Conservation (phyloP, 2,113 vertebrate genomes). For the Oryzias melastigma region DNA sequence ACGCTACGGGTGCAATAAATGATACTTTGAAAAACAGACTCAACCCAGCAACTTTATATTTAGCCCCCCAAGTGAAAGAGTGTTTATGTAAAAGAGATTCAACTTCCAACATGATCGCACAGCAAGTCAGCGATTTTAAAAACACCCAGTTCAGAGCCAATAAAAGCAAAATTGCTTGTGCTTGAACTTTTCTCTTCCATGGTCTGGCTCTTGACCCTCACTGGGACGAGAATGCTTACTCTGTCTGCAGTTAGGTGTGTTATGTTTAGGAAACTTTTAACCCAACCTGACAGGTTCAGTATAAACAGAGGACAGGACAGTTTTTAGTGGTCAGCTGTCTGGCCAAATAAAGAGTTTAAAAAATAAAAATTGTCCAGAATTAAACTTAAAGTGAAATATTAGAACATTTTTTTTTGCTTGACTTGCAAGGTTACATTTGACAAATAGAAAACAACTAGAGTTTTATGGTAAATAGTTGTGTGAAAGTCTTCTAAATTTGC, state of each 20-base stretch:
- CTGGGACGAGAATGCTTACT: conserved; percentile 58
- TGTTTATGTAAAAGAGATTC: conserved; percentile 16
- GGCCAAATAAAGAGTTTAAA: neutral
- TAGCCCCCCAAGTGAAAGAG: conserved; percentile 10
- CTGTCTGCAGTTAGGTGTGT: conserved; percentile 63
- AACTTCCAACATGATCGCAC: conserved; percentile 6
- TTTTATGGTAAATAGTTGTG: too few species aligned
- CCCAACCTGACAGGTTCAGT: conserved; percentile 19
- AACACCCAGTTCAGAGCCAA: conserved; percentile 6
- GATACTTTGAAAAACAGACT: conserved; percentile 32
- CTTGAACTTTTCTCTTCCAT: conserved; percentile 13
- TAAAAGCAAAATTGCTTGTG: conserved; percentile 17
- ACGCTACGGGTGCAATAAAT: conserved; percentile 13
- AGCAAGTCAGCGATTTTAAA: neutral
- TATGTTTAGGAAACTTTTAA: conserved; percentile 61
- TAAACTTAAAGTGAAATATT: too few species aligned
- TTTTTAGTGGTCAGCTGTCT: conserved; percentile 9
- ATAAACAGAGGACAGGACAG: conserved; percentile 19
- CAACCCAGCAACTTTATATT: conserved; percentile 31
- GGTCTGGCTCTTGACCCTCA: conserved; percentile 7
- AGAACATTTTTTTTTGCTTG: too few species aligned
- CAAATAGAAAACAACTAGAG: too few species aligned
- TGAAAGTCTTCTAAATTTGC: too few species aligned
- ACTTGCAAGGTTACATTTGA: too few species aligned
- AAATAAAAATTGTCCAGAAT: too few species aligned